Evolutionary conservation across 1,140 invertebrate genomes (phyloP).

Genomic region (Ceratitis capitata): DNA sequence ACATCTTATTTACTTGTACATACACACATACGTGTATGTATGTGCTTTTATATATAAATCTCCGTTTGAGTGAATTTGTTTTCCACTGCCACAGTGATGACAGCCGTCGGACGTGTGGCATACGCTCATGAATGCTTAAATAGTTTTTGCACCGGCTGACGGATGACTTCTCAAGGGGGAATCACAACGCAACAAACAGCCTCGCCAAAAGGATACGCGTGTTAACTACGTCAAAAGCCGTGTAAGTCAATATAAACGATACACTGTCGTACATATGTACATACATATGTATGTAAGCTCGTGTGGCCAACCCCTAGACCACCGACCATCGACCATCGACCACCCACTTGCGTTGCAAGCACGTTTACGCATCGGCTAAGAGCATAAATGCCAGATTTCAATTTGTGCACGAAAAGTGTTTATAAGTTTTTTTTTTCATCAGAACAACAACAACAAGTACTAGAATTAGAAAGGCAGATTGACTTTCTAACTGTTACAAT

Average conservation of each 20-base stretch:
- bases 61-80: not conserved
- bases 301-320: no score
- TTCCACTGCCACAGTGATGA: not conserved
- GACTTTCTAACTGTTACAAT: not conserved
- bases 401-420: conserved; percentile 29
- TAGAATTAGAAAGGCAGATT: not conserved
- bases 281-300: not conserved
- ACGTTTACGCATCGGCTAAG: not conserved
- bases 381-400: conserved; percentile 33
- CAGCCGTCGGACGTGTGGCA: conserved; percentile 10
- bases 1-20: no score
- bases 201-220: not conserved
- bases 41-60: not conserved
- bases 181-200: not conserved
- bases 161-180: no score
- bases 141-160: not conserved
- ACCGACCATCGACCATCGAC: no score
- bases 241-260: not conserved
- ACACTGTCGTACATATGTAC: not conserved
- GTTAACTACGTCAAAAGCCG: not conserved
- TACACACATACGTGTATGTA: not conserved
- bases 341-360: conserved; percentile 10
- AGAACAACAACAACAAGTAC: not conserved
- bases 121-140: conserved; percentile 32
- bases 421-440: conserved; percentile 23